These are phyloP conservation scores for Carassius gibelio DNA, from an alignment of 2,113 vertebrate genomes.

Conservation along the genomic window DNA sequence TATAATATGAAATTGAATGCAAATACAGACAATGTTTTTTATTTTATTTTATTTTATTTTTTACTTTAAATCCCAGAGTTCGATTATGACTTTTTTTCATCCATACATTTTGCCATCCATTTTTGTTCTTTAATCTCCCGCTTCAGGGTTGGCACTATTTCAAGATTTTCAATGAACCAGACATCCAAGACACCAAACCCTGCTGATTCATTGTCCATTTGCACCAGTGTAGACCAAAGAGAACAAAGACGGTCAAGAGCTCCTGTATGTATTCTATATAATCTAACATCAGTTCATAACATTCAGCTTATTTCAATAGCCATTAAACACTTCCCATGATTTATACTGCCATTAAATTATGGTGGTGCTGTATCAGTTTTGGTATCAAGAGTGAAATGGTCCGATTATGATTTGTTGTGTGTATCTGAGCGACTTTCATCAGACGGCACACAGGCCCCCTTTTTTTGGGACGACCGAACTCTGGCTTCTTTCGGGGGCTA, in stretches of 20 bases:
- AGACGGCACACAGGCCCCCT: constrained; percentile 50
- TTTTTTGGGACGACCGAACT: constrained; percentile 68
- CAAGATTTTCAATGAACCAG: constrained; percentile 82
- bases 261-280: constrained; percentile 46
- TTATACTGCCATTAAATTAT: constrained; percentile 65
- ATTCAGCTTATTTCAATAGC: constrained; percentile 66
- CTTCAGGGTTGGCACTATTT: constrained; percentile 78
- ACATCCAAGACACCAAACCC: constrained; percentile 79
- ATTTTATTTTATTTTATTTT: constrained; percentile 55
- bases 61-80: constrained; percentile 79
- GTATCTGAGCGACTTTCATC: constrained; percentile 66
- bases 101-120: constrained; percentile 81
- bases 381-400: constrained; percentile 44
- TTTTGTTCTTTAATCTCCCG: constrained; percentile 76
- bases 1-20: constrained; percentile 80
- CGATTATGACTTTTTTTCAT: constrained; percentile 78
- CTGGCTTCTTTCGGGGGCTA: constrained; percentile 76
- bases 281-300: constrained; percentile 73
- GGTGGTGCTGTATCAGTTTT: constrained; percentile 63
- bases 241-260: constrained; percentile 64
- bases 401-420: constrained; percentile 36
- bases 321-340: constrained; percentile 66
- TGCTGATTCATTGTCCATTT: constrained; percentile 77
- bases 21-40: constrained; percentile 75
- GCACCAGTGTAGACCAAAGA: constrained; percentile 68